A percentile compares a stretch with the other conserved stretches of the same genome.
phyloP scores from a whole-genome alignment of 1,140 invertebrate species.

The Agrypnia vestita region DNA sequence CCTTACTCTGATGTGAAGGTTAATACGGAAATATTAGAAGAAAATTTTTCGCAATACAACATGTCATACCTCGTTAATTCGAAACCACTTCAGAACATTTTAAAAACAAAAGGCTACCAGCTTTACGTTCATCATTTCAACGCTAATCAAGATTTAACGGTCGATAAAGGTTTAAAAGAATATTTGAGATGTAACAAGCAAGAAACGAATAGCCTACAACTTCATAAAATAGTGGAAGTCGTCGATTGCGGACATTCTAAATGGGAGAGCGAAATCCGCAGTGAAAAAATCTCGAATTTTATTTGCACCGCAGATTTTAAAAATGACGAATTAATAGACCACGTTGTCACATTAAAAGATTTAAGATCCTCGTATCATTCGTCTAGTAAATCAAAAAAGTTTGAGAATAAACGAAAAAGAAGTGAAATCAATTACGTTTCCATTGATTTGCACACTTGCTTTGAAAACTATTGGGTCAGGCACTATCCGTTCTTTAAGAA shows the following conservation, averaged over 20 bases:
- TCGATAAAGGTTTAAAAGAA: conserved; percentile 17
- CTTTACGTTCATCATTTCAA: conserved; percentile 13
- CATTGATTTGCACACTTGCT: conserved; percentile 60
- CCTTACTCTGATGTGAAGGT: conserved; percentile 37
- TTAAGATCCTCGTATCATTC: not conserved
- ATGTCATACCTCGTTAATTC: conserved; percentile 44
- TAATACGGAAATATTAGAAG: conserved; percentile 51
- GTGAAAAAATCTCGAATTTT: conserved; percentile 2
- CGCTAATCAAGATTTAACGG: conserved; percentile 12
- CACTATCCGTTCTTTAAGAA: conserved; percentile 58
- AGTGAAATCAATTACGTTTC: conserved; percentile 20
- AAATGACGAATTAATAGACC: not conserved
- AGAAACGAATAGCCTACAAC: not conserved
- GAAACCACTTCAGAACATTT: not conserved
- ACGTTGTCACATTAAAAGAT: not conserved
- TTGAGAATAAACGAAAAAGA: not conserved
- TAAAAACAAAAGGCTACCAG: not conserved
- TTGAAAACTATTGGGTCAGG: conserved; percentile 65
- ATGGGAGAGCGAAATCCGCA: conserved; percentile 18
- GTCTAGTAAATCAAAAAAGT: not conserved
- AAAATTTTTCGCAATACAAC: conserved; percentile 55
- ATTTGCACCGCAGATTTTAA: not conserved
- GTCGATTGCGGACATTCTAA: conserved; percentile 24
- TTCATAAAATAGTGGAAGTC: conserved; percentile 29
- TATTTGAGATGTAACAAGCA: conserved; percentile 4